A percentile compares a stretch with the other conserved stretches of the same genome.
Evolutionary conservation across 1,140 invertebrate genomes (phyloP).

Genomic region (Megalopta genalis): DNA sequence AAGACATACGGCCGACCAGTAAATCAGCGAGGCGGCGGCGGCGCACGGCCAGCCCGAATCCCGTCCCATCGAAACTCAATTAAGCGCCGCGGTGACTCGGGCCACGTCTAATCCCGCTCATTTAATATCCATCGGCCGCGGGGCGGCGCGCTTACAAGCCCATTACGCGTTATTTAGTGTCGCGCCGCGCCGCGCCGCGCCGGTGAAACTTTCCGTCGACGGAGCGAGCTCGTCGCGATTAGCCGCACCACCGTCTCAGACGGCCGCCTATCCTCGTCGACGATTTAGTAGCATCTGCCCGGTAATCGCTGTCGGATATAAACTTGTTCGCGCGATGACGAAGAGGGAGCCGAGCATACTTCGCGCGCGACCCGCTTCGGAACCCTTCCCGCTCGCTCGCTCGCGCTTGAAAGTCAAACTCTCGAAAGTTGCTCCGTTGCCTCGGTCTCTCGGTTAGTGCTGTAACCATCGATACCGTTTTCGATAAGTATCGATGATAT

Average conservation of each 20-base stretch:
- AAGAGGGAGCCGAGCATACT: conserved; percentile 31
- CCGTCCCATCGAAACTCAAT: conserved; percentile 21
- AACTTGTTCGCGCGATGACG: conserved; percentile 36
- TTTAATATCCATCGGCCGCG: conserved; percentile 42
- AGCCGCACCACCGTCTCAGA: neutral
- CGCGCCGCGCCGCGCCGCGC: neutral
- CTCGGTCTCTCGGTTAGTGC: too few relatives aligned
- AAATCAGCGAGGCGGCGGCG: conserved; percentile 1
- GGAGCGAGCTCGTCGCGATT: neutral
- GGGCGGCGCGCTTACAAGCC: conserved; percentile 21
- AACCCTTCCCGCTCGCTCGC: conserved; percentile 14
- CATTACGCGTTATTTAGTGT: conserved; percentile 33
- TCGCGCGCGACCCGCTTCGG: conserved; percentile 20
- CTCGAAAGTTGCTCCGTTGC: too few relatives aligned
- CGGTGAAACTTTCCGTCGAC: conserved; percentile 38
- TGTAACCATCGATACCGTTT: too few relatives aligned
- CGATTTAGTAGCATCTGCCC: conserved; percentile 47
- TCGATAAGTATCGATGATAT: too few relatives aligned
- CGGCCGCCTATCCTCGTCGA: conserved; percentile 7
- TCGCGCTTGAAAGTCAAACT: too few relatives aligned
- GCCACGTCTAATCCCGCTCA: conserved; percentile 30
- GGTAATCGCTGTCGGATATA: conserved; percentile 45
- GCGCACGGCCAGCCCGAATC: neutral
- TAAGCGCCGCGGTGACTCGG: neutral
- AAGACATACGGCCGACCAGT: neutral